These are phyloP conservation scores for Iphiclides podalirius DNA, from an alignment of 2,888 invertebrate genomes.

Conservation along the genomic window DNA sequence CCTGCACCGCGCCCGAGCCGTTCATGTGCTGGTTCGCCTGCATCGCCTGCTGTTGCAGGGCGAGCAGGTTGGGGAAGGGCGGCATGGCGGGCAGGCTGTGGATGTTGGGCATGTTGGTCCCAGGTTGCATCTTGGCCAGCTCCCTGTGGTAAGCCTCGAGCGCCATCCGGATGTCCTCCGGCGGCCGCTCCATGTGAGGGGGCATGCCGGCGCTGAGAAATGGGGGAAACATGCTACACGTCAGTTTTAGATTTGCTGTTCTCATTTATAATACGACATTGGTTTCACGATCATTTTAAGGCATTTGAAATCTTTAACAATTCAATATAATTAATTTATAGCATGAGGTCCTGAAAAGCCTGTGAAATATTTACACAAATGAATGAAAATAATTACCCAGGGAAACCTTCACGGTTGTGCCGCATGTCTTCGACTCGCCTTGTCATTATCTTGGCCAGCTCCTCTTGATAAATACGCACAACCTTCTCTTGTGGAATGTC, in stretches of 20 bases:
- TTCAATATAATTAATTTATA: background rate
- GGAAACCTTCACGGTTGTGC: slow-evolving; percentile 87
- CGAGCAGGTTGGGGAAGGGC: slow-evolving; percentile 84
- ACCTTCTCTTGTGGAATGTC: slow-evolving; percentile 98
- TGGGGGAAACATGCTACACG: slow-evolving; percentile 89
- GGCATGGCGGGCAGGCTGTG: slow-evolving; percentile 76
- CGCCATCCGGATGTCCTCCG: slow-evolving; percentile 94
- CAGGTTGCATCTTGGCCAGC: slow-evolving; percentile 91
- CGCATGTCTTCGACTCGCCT: slow-evolving; percentile 86
- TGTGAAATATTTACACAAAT: too few relatives aligned
- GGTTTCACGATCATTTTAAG: background rate
- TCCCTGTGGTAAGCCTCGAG: slow-evolving; percentile 96
- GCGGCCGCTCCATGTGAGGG: slow-evolving; percentile 78
- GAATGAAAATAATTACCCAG: slow-evolving; percentile 83
- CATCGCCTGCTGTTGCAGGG: slow-evolving; percentile 85
- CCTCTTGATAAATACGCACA: slow-evolving; percentile 96
- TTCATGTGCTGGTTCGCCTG: slow-evolving; percentile 79
- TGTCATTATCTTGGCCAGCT: slow-evolving; percentile 95
- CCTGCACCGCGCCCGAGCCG: slow-evolving; percentile 86
- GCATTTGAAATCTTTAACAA: background rate
- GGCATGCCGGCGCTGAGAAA: slow-evolving; percentile 88
- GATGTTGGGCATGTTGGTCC: slow-evolving; percentile 80
- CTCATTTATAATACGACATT: slow-evolving; percentile 47
- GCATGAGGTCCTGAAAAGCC: too few relatives aligned
- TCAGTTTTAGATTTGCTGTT: slow-evolving; percentile 81